Evolutionary conservation across 2,888 invertebrate species (phyloP), one percentile per base, ranked within the genome.

Genomic region (Uloborus plumipes): DNA sequence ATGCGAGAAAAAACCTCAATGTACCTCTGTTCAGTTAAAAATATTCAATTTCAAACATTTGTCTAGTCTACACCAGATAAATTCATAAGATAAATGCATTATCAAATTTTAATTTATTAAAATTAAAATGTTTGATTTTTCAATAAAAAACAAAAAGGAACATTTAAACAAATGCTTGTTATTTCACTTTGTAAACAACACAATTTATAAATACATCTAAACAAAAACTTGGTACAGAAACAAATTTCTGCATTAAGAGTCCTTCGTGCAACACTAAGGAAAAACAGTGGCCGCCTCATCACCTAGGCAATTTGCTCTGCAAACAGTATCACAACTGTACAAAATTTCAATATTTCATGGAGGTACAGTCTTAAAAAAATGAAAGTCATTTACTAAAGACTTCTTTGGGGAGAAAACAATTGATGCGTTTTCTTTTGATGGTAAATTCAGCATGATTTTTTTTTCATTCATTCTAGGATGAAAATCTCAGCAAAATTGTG

Each of bases 131-230:
- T 31, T 31, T 2, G 7, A 4, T 31, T 31, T 4, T 31, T 31
- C 26, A 22, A 51, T 14, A 14, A 67, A 26, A 62, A 62, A 61
- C 31, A 69, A 26, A 47, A 61, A 73, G 20, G 15, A 73, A 14
- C 22, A 39, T 51, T 18, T 77, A 83, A 83, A 76, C 76, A 83
- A 83, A 83, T 73, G 55, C 75, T 76, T 83, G 76, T 76, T 71
- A 53, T 59, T 77, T 73, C 66, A 72, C 77, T 83, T 58, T 71
- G 82, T 83, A 83, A 77, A 83, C 82, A 83, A 83, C 82, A 83
- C 82, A 83, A 83, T 83, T 83, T 83, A 83, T 83, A 83, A 83
- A 83, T 83, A 83, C 82, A 83, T 83, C 82, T 83, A 83, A 77
- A 83, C 82, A 83, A 76, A 81, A 81, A 77, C 77, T 72, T 83